These are phyloP conservation scores for Anoplius nigerrimus DNA, from an alignment of 2,888 invertebrate genomes.

Conservation along the genomic window DNA sequence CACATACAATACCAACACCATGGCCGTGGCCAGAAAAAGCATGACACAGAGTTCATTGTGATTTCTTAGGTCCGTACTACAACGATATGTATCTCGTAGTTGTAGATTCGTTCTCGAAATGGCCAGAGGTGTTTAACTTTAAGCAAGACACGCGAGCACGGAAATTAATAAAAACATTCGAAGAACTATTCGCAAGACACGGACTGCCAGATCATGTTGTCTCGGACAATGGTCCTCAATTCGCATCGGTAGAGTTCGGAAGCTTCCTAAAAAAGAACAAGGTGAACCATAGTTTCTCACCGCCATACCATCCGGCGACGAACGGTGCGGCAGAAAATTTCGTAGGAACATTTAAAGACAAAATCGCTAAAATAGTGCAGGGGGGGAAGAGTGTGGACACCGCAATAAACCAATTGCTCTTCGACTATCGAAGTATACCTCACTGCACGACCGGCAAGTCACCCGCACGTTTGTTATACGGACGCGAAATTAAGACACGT, in stretches of 20 bases:
- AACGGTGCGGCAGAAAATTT: no score
- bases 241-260: conserved; percentile 24
- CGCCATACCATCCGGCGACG: no score
- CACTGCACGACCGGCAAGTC: no score
- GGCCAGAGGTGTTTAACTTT: conserved; percentile 42
- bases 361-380: conserved; percentile 25
- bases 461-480: conserved; percentile 1
- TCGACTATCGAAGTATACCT: no score
- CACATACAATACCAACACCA: no score
- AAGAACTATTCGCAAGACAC: conserved; percentile 28
- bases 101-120: no score
- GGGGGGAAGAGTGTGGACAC: conserved; percentile 16
- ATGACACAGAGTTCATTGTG: conserved; percentile 49
- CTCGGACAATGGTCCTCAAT: no score
- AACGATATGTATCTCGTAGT: conserved; percentile 46
- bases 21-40: no score
- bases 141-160: no score
- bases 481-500: not conserved
- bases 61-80: conserved; percentile 47
- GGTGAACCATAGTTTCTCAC: conserved; percentile 36
- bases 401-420: no score
- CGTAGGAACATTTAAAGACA: no score
- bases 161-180: conserved; percentile 27
- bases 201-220: no score
- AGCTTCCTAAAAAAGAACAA: conserved; percentile 33